Evolutionary conservation across 2,888 invertebrate species (phyloP).

Genomic region (Petrolisthes manimaculis): DNA sequence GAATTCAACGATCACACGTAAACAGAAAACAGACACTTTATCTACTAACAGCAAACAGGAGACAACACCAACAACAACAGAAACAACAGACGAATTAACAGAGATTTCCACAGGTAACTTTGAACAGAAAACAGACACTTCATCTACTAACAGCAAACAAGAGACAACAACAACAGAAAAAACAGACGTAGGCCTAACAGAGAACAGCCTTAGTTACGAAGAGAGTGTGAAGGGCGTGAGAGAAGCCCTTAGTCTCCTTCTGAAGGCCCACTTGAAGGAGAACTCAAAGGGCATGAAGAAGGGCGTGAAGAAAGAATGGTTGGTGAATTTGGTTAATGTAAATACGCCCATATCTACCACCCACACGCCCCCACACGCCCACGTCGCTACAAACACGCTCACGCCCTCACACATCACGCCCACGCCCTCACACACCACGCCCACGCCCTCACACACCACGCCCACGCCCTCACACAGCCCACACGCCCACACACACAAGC

Average conservation of each 20-base stretch:
- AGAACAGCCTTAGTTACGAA: not conserved
- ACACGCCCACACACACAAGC: no score
- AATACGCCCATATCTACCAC: not conserved
- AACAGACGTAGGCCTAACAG: not conserved
- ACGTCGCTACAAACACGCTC: no score
- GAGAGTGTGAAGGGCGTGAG: not conserved
- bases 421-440: no score
- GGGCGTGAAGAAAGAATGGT: not conserved
- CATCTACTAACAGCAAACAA: not conserved
- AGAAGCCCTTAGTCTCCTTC: not conserved
- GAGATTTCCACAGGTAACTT: no score
- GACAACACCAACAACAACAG: not conserved
- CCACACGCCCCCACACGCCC: no score
- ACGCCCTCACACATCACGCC: no score
- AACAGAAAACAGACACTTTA: not conserved
- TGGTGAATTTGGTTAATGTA: not conserved
- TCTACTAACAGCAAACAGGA: not conserved
- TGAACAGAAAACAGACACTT: not conserved
- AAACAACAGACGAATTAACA: no score
- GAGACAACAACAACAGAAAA: not conserved
- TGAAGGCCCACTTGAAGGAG: not conserved
- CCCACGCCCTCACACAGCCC: no score
- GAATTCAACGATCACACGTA: no score
- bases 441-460: no score
- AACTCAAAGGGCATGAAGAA: not conserved